phyloP scores from a whole-genome alignment of 2,888 invertebrate species.

The Lottia gigantea region DNA sequence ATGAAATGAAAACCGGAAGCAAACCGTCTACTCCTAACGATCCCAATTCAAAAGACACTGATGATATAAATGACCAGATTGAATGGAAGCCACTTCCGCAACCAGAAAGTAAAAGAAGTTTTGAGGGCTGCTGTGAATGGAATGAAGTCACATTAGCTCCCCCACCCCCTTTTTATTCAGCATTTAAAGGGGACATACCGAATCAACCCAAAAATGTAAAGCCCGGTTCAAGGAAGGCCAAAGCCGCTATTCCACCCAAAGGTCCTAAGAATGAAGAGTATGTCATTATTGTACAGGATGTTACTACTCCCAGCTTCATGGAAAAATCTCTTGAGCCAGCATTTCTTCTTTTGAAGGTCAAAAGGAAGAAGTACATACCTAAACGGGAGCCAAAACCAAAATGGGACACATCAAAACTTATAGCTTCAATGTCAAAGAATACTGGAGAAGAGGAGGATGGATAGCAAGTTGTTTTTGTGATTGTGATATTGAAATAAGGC shows the following conservation, averaged over 20 bases:
- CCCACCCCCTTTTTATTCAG: slow-evolving; percentile 59
- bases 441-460: too few species aligned
- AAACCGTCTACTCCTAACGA: not conserved
- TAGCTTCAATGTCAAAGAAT: too few species aligned
- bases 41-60: not conserved
- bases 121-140: slow-evolving; percentile 49
- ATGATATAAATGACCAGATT: slow-evolving; percentile 3
- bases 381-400: slow-evolving; percentile 40
- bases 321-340: slow-evolving; percentile 54
- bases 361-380: slow-evolving; percentile 40
- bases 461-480: too few species aligned
- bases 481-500: too few species aligned
- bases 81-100: slow-evolving; percentile 43
- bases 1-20: too few species aligned
- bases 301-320: slow-evolving; percentile 62
- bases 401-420: slow-evolving; percentile 34
- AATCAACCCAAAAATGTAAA: too few species aligned
- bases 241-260: too few species aligned
- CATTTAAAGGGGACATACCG: slow-evolving; percentile 35
- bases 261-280: slow-evolving; percentile 56
- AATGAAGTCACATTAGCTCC: slow-evolving; percentile 50
- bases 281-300: slow-evolving; percentile 62
- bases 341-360: slow-evolving; percentile 52
- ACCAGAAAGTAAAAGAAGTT: slow-evolving; percentile 44
- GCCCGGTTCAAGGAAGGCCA: too few species aligned